phyloP scores from a whole-genome alignment of 2,888 invertebrate species.

The Trichogramma dendrolimi region DNA sequence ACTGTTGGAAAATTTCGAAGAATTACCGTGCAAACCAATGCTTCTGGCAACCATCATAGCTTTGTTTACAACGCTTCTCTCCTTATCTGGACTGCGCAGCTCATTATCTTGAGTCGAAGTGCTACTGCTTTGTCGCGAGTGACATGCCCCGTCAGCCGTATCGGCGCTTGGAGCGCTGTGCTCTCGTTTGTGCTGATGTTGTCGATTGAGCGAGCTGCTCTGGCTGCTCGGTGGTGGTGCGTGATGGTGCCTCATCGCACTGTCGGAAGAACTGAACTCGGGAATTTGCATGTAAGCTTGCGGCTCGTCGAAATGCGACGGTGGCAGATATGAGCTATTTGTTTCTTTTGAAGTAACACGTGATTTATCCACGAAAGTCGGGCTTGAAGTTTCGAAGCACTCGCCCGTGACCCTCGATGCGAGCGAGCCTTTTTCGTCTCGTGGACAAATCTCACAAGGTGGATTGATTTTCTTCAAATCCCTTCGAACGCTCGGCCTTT shows the following conservation, averaged over 20 bases:
- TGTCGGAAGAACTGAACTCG: conserved; percentile 11
- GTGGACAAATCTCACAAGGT: conserved; percentile 12
- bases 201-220: neutral
- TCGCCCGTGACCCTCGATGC: conserved; percentile 30
- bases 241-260: neutral
- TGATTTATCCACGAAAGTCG: conserved; percentile 39
- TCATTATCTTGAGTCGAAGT: conserved; percentile 18
- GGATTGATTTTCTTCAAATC: conserved; percentile 29
- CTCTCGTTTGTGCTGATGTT: conserved; percentile 5
- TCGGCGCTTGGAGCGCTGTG: conserved; percentile 30
- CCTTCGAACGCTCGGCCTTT: conserved; percentile 31
- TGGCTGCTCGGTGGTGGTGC: neutral
- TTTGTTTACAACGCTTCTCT: conserved; percentile 50
- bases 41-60: conserved; percentile 53
- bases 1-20: conserved; percentile 44
- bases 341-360: conserved; percentile 1
- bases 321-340: conserved; percentile 39
- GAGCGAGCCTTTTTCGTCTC: conserved; percentile 8
- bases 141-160: conserved; percentile 38
- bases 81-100: conserved; percentile 37
- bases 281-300: conserved; percentile 36
- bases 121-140: conserved; percentile 34
- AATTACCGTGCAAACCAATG: conserved; percentile 47
- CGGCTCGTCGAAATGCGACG: conserved; percentile 24
- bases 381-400: conserved; percentile 34